These are phyloP conservation scores for Pseudochirops cupreus DNA, from an alignment of 2,797 vertebrate species.

Conservation along the genomic window DNA sequence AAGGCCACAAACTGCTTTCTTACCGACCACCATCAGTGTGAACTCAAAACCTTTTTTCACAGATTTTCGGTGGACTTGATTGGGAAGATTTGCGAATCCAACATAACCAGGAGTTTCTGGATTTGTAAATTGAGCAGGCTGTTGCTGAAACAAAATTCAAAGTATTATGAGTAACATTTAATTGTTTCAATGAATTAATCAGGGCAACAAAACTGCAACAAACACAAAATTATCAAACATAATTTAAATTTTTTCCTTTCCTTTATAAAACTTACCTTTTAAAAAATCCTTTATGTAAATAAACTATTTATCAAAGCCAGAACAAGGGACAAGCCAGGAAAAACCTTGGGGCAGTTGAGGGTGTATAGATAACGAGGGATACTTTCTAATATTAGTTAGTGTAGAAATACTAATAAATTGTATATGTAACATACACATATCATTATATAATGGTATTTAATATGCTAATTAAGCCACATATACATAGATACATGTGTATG, in stretches of 20 bases:
- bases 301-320: neutral
- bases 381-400: neutral
- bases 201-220: neutral
- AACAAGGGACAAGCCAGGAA: neutral
- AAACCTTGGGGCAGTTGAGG: neutral
- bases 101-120: conserved; percentile 98
- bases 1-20: conserved; percentile 78
- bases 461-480: neutral
- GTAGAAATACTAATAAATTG: too few relatives aligned
- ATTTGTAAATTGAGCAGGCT: conserved; percentile 93
- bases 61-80: conserved; percentile 99
- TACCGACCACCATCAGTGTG: conserved; percentile 99
- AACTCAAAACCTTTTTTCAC: conserved; percentile 99
- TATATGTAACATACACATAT: too few relatives aligned
- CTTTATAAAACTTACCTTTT: neutral
- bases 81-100: conserved; percentile 98
- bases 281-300: neutral
- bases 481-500: neutral
- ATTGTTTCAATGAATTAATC: conserved; percentile 33
- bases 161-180: conserved; percentile 40
- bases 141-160: conserved; percentile 82
- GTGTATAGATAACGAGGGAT: neutral
- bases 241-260: neutral
- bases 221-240: neutral
- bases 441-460: neutral